These are phyloP conservation scores for Drosophila ananassae DNA, from an alignment of 1,140 invertebrate genomes.

Conservation along the genomic window DNA sequence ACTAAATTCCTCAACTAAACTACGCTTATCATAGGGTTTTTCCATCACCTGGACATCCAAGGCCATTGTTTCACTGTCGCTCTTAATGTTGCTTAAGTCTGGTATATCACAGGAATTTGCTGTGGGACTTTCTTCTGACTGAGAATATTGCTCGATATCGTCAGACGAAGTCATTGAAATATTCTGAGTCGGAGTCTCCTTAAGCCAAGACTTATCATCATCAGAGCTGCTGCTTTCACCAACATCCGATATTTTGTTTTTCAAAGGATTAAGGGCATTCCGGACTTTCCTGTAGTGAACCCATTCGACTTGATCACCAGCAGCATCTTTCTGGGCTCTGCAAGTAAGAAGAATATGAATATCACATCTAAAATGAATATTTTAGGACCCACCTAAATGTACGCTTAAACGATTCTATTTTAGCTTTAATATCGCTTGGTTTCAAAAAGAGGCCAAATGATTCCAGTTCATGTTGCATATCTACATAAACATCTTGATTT, in stretches of 20 bases:
- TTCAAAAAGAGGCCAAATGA: not conserved
- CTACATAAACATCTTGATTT: constrained; percentile 24
- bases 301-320: constrained; percentile 27
- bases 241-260: constrained; percentile 2
- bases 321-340: constrained; percentile 10
- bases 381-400: constrained; percentile 32
- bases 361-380: too few relatives aligned
- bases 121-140: not conserved
- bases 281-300: constrained; percentile 36
- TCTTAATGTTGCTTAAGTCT: not conserved
- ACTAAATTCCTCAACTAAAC: constrained; percentile 41
- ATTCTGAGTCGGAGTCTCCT: constrained; percentile 6
- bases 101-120: not conserved
- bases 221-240: not conserved
- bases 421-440: constrained; percentile 21
- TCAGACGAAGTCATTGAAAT: too few relatives aligned
- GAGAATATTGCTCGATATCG: too few relatives aligned
- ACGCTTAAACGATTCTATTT: constrained; percentile 40
- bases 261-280: not conserved
- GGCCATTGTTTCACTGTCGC: not conserved
- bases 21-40: not conserved
- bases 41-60: not conserved
- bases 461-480: constrained; percentile 20
- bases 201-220: constrained; percentile 16
- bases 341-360: not conserved